These are phyloP conservation scores for Magallana nippona DNA, from an alignment of 2,888 invertebrate species.

Conservation along the genomic window DNA sequence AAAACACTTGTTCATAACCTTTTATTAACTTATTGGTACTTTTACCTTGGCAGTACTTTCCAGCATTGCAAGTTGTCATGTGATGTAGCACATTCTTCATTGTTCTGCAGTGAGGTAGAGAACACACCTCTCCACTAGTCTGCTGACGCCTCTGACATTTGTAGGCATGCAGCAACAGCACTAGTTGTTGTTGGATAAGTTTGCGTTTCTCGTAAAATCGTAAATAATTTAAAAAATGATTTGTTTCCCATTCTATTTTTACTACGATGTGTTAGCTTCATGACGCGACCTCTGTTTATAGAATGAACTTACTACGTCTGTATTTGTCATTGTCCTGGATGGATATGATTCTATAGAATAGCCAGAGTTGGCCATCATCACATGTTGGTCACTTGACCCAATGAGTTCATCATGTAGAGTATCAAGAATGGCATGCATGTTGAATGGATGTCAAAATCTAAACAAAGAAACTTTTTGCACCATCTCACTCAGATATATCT, in stretches of 20 bases:
- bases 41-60: slow-evolving; percentile 82
- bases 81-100: slow-evolving; percentile 99
- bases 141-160: slow-evolving; percentile 98
- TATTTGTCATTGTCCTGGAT: slow-evolving; percentile 62
- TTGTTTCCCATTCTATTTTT: neutral
- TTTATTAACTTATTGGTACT: neutral
- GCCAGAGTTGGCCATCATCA: slow-evolving; percentile 61
- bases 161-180: slow-evolving; percentile 97
- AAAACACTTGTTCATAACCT: neutral
- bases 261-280: no score
- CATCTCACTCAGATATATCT: no score
- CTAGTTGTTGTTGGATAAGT: slow-evolving; percentile 98
- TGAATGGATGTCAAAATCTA: slow-evolving; percentile 18
- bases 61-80: slow-evolving; percentile 97
- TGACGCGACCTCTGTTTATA: no score
- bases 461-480: slow-evolving; percentile 64
- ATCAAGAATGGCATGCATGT: slow-evolving; percentile 51
- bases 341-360: slow-evolving; percentile 48
- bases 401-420: slow-evolving; percentile 77
- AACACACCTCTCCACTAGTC: slow-evolving; percentile 91
- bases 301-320: slow-evolving; percentile 61
- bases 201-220: slow-evolving; percentile 90
- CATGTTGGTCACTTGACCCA: slow-evolving; percentile 62
- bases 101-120: slow-evolving; percentile 97
- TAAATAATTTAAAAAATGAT: neutral